These are phyloP conservation scores for Sorex maritimensis DNA, from an alignment of 2,797 vertebrate genomes.

Conservation along the genomic window DNA sequence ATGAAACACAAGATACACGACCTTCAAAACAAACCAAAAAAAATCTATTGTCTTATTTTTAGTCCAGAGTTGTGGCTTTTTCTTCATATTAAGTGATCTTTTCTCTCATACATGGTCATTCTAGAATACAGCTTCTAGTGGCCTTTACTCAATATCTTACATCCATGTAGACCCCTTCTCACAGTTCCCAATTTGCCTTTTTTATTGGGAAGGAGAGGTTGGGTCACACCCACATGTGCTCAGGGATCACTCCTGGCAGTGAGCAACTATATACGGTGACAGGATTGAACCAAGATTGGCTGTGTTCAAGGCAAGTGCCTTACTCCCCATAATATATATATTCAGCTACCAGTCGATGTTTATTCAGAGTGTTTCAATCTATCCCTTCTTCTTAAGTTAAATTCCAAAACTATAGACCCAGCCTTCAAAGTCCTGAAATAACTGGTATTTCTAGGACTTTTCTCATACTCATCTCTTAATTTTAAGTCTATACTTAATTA, in stretches of 20 bases:
- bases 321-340: no score
- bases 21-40: no score
- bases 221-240: no score
- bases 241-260: no score
- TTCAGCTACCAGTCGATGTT: no score
- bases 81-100: neutral
- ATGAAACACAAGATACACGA: no score
- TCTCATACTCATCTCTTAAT: neutral
- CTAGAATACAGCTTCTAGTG: neutral
- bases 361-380: neutral
- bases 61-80: neutral
- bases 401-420: conserved; percentile 12
- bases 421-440: neutral
- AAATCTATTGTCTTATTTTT: neutral
- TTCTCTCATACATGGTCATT: neutral
- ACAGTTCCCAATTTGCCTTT: neutral
- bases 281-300: no score
- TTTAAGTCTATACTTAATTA: neutral
- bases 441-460: neutral
- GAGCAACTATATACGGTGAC: no score
- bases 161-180: neutral
- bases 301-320: no score
- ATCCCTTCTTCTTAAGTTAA: conserved; percentile 4
- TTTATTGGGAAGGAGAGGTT: no score
- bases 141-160: neutral